A percentile compares a stretch with the other conserved stretches of the same genome.
Evolutionary conservation across 2,888 invertebrate species (phyloP).

Genomic region (Linnaemya vulpina): DNA sequence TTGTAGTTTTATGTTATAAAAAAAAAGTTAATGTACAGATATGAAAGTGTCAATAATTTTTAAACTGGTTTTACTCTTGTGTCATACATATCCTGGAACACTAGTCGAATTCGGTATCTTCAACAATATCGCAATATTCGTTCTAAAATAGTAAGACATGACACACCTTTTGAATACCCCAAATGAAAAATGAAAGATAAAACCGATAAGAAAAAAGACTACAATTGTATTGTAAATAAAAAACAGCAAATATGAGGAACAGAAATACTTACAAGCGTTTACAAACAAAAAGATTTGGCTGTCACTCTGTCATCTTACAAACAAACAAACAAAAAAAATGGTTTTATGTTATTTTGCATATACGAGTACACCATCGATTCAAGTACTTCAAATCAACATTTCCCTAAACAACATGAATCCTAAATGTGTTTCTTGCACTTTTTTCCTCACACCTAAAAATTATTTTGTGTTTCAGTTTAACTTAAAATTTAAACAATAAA

Average conservation of each 20-base stretch:
- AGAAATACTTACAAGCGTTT: neutral
- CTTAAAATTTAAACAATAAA: conserved; percentile 22
- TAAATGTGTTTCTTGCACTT: neutral
- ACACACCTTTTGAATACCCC: no score
- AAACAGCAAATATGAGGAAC: neutral
- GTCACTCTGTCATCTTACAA: conserved; percentile 57
- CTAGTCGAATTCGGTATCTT: no score
- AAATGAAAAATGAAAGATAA: no score
- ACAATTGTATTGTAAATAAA: conserved; percentile 44
- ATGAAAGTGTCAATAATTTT: no score
- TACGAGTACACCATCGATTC: neutral
- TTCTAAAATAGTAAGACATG: no score
- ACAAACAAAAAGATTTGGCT: conserved; percentile 46
- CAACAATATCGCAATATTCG: no score
- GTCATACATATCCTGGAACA: no score
- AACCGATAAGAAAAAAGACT: conserved; percentile 13
- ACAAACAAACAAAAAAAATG: neutral
- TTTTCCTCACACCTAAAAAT: neutral
- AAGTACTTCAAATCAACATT: neutral
- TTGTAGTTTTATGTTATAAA: no score
- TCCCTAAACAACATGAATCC: neutral
- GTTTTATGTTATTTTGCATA: no score
- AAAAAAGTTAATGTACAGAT: no score
- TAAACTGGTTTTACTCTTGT: no score
- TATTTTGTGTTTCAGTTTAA: conserved; percentile 7